Evolutionary conservation across 2,113 vertebrate species (phyloP), one percentile per base, ranked within the genome.

Genomic region (Erythrolamprus reginae): DNA sequence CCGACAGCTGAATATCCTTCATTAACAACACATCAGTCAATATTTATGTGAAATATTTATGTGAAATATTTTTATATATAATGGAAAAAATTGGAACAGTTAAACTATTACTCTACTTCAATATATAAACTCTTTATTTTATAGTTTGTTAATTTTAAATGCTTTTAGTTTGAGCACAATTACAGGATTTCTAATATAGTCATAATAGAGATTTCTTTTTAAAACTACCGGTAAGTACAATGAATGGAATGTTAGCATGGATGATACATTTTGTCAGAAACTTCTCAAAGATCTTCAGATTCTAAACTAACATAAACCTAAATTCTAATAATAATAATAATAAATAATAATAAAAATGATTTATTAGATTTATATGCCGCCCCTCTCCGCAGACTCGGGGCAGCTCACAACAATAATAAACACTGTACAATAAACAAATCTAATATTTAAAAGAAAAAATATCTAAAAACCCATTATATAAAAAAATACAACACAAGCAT

Each of bases 31-130:
- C 88, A 94, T 84, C 77, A 61, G 48, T 58, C 45, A n/a, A n/a
- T n/a, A n/a, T 92, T 93, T 50, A 52, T 92, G 48, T 47, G 12
- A 5, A 93, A n/a, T 65, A 85, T 92, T 93, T 50, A 52, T 92
- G 48, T 47, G 12, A 5, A 93, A n/a, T 65, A 85, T 93, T 93
- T 55, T 45, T n/a, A 26, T 23, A 86, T 10, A 4, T 83, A 88
- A 3, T 0, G 0, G 56, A 89, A 89, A 19, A 38, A 50, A 45
- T 88, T 90, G 17, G 70, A 21, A 23, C 50, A 61, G 90, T 89
- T 86, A 91, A 47, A 56, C 38, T 38, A 51, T 91, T 89, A 26
- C 4, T 94, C 61, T 1, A 56, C 90, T 91, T 92, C 61, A 87
- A 42, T 12, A 89, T 48, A 4, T 65, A 65, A 65, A 65, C 28